phyloP scores from a whole-genome alignment of 2,888 invertebrate genomes.

The Halocaridina rubra region DNA sequence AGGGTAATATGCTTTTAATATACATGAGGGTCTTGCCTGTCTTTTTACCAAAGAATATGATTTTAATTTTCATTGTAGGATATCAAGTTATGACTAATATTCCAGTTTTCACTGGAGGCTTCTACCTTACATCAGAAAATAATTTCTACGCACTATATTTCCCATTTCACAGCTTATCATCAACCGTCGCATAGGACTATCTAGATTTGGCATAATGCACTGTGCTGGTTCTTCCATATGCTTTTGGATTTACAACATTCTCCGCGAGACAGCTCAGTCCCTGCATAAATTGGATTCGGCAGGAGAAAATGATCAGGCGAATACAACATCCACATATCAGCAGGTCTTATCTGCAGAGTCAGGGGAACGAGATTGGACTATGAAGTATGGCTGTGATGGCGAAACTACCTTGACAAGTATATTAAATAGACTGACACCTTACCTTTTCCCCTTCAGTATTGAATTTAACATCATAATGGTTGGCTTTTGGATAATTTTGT shows the following conservation, averaged over 20 bases:
- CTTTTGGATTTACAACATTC: slow-evolving; percentile 81
- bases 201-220: slow-evolving; percentile 82
- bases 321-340: background rate
- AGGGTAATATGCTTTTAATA: too few species aligned
- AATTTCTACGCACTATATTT: too few species aligned
- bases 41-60: too few species aligned
- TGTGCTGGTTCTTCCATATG: slow-evolving; percentile 82
- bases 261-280: slow-evolving; percentile 77
- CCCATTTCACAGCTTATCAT: slow-evolving; percentile 75
- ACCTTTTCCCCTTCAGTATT: slow-evolving; percentile 82
- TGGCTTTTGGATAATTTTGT: background rate
- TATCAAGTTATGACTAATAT: too few species aligned
- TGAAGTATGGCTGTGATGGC: slow-evolving; percentile 63
- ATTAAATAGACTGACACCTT: slow-evolving; percentile 75
- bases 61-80: too few species aligned
- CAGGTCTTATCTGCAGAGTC: background rate
- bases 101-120: too few species aligned
- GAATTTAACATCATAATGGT: slow-evolving; percentile 81
- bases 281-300: too few species aligned
- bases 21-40: too few species aligned
- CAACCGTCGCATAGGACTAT: slow-evolving; percentile 73
- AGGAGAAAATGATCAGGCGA: background rate
- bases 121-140: too few species aligned
- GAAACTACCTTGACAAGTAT: slow-evolving; percentile 66
- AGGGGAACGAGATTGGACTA: background rate